phyloP scores from a whole-genome alignment of 2,113 vertebrate genomes.

The Nesoenas mayeri region DNA sequence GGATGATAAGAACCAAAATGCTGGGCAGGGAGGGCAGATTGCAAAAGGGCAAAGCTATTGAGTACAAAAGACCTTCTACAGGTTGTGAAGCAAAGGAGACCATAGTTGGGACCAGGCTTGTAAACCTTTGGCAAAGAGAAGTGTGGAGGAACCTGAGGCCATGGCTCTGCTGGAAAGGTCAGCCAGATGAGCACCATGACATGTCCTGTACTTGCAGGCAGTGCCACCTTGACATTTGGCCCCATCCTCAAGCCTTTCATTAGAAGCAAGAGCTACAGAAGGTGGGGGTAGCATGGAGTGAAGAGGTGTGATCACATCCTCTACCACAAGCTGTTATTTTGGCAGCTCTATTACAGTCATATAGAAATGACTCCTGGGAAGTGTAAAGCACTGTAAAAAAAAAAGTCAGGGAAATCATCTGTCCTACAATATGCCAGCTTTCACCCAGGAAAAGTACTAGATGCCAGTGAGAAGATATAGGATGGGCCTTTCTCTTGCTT shows the following conservation, averaged over 20 bases:
- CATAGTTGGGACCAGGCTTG: fast-evolving
- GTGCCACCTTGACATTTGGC: neutral
- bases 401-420: slow-evolving; percentile 24
- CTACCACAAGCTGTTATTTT: slow-evolving; percentile 55
- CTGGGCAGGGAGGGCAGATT: neutral
- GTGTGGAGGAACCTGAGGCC: neutral
- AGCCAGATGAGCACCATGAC: neutral
- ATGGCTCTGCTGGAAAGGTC: neutral
- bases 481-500: neutral
- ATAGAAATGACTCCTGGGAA: slow-evolving; percentile 55
- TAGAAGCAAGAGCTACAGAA: neutral
- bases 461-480: neutral
- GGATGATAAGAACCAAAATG: neutral
- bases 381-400: slow-evolving; percentile 44
- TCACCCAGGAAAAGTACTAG: neutral
- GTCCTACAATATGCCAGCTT: slow-evolving; percentile 52
- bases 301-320: neutral
- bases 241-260: neutral
- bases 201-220: neutral
- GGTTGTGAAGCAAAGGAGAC: neutral
- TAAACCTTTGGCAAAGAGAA: neutral
- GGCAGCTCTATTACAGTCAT: slow-evolving; percentile 62
- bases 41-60: neutral
- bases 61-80: neutral
- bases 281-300: neutral